Evolutionary conservation across 1,140 invertebrate genomes (phyloP).

Genomic region (Rhagoletis pomonella): DNA sequence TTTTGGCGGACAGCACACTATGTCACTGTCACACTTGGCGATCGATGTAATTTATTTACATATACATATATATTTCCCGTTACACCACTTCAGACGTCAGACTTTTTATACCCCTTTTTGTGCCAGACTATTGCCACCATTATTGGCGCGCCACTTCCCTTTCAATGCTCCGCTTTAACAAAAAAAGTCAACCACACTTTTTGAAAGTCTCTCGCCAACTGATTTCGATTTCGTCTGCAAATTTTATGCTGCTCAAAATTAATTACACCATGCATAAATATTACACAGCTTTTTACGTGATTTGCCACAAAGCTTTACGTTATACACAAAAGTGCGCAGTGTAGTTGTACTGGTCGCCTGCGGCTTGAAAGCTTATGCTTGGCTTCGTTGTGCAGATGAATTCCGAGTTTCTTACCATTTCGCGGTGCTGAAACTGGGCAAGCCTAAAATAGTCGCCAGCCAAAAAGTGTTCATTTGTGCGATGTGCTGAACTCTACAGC

Average conservation of each 20-base stretch:
- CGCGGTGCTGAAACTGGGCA: background rate
- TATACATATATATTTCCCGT: background rate
- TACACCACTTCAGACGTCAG: background rate
- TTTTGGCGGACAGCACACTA: slow-evolving; percentile 1
- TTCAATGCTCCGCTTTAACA: background rate
- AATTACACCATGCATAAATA: background rate
- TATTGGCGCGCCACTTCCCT: background rate
- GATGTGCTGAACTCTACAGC: too few species aligned
- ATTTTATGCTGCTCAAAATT: slow-evolving; percentile 13
- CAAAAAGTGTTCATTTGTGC: background rate
- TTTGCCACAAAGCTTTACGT: background rate
- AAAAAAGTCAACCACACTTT: slow-evolving; percentile 3
- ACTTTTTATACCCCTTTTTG: background rate
- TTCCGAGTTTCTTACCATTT: background rate
- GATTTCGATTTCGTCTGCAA: slow-evolving; percentile 21
- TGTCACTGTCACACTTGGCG: slow-evolving; percentile 16
- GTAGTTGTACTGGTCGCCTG: too few species aligned
- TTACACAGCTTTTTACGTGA: slow-evolving; percentile 29
- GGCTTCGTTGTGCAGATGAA: background rate
- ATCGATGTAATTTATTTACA: background rate
- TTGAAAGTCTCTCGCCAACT: slow-evolving; percentile 27
- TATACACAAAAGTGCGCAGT: background rate
- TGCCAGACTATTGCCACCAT: background rate
- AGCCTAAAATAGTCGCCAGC: background rate
- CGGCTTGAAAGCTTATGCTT: background rate